Conservation (phyloP, 2,113 vertebrate genomes). For the Notothenia coriiceps region DNA sequence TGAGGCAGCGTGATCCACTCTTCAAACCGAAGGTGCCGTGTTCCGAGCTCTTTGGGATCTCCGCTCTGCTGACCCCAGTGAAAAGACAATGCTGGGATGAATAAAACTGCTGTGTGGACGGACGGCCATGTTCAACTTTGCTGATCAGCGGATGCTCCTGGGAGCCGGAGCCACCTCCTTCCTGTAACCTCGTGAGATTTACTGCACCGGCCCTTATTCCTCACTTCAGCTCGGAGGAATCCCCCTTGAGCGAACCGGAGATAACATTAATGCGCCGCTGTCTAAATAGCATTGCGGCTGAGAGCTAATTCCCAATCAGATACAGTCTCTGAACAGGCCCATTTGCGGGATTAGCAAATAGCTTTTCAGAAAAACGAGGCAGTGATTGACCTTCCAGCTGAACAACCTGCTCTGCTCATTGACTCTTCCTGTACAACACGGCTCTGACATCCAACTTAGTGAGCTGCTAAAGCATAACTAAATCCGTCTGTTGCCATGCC, state of each 20-base stretch:
- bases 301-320: constrained; percentile 44
- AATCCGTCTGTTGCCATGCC: background rate
- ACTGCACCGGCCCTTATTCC: too few relatives aligned
- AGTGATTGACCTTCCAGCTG: constrained; percentile 57
- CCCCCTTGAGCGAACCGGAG: constrained; percentile 47
- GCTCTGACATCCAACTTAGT: background rate
- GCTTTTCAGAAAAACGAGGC: constrained; percentile 54
- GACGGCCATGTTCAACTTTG: constrained; percentile 1
- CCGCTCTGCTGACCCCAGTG: constrained; percentile 21
- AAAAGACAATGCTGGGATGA: constrained; percentile 29
- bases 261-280: constrained; percentile 41
- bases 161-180: constrained; percentile 4
- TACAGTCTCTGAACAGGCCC: constrained; percentile 37
- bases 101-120: constrained; percentile 22
- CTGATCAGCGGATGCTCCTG: background rate
- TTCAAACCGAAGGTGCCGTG: background rate
- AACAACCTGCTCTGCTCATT: constrained; percentile 17
- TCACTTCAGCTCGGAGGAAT: constrained; percentile 28
- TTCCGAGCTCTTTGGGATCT: constrained; percentile 6
- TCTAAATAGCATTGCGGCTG: constrained; percentile 20
- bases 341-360: constrained; percentile 62
- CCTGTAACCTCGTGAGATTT: background rate
- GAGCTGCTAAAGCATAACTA: constrained; percentile 7
- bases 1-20: constrained; percentile 3
- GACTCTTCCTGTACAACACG: background rate